These are phyloP conservation scores for Lasius fuliginosus DNA, from an alignment of 2,888 invertebrate genomes.

Conservation along the genomic window DNA sequence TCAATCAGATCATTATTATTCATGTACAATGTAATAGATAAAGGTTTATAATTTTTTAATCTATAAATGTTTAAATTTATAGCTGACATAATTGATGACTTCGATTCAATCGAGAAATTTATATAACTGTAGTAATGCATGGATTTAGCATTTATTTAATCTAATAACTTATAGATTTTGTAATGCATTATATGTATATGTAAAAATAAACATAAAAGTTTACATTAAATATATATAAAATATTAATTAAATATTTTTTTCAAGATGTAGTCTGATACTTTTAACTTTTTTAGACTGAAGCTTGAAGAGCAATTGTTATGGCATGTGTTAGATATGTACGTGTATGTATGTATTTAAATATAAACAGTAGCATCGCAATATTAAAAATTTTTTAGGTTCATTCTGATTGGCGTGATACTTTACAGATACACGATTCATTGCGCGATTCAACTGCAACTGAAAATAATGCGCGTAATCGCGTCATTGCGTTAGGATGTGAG, in stretches of 20 bases:
- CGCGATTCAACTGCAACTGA: neutral
- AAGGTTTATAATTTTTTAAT: neutral
- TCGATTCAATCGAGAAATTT: neutral
- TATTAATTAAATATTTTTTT: neutral
- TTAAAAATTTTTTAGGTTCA: neutral
- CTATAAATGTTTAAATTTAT: constrained; percentile 7
- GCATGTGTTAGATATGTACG: neutral
- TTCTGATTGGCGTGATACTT: neutral
- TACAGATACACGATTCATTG: neutral
- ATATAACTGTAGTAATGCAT: neutral
- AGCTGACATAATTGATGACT: neutral
- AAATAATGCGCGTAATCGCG: constrained; percentile 18
- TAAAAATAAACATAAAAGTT: too few relatives aligned
- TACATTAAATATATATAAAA: neutral
- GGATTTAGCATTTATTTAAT: neutral
- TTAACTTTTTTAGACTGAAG: neutral
- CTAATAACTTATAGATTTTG: neutral
- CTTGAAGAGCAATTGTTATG: neutral
- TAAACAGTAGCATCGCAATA: neutral
- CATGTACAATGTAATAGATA: neutral
- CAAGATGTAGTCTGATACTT: neutral
- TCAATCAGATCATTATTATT: neutral
- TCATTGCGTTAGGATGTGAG: neutral
- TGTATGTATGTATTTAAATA: neutral
- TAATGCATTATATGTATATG: neutral